Base-by-base conservation (phyloP, 2,888 invertebrate genomes). In the Catotricha subobsoleta region DNA sequence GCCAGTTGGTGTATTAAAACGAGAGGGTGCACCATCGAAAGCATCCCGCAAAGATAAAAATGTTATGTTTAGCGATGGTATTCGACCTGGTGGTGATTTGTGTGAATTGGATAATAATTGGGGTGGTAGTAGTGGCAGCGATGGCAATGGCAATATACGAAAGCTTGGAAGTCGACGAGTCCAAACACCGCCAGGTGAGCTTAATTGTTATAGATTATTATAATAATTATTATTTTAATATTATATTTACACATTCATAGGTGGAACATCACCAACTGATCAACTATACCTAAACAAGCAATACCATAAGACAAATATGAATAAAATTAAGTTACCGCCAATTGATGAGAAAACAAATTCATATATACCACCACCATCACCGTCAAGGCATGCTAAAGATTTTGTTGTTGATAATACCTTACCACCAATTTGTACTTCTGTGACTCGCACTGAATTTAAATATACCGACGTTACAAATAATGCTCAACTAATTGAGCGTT, bases 21-120 rank as follows among this genome's bases (percentile, higher is more conserved):
- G 60, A 42, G 55, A 56, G 53, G 67, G 67, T 41, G 64, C 64
- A 45, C 51, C 59, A 50, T 9, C 38, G 9, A 66, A 67, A 41
- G 56, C 54, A 49, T 51, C 52, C 0, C 64, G 68, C 39, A 76
- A 69, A 51, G 74, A 69, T 49, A 81, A 74, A 65, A 80, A 73
- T 50, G 87, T 87, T 36, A 84, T 86, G 73, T 87, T 87, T 57
- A 84, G 83, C 52, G 87, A 88, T 62, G 87, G 87, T 47, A 84
- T 88, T 54, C 69, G 83, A 44, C 87, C 87, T 28, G 83, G 87
- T 47, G 84, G 84, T 54, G 86, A 87, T 64, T 65, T 86, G 52
- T 80, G 82, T 43, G 80, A 80, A 58, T 67, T 81, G 48, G 81
- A 82, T 57, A 74, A 68, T 52, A 68, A 69, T 54, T 71, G 71